phyloP scores from a whole-genome alignment of 2,888 invertebrate species.

The Galerucella nymphaeae region DNA sequence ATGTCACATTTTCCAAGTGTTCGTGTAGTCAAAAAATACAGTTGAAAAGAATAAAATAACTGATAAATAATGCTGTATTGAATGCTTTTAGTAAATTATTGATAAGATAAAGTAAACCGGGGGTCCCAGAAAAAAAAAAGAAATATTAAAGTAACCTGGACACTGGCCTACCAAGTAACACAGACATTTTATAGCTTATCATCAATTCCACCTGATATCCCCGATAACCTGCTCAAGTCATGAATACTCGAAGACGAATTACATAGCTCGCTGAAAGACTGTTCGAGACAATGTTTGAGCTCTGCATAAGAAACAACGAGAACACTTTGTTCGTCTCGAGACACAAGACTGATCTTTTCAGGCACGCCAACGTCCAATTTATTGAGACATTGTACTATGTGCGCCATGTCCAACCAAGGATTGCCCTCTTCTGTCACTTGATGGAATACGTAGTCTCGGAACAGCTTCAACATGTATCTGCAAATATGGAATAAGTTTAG shows the following conservation, averaged over 20 bases:
- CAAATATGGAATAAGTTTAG: conserved; percentile 12
- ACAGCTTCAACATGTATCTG: conserved; percentile 93
- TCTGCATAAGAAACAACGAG: conserved; percentile 96
- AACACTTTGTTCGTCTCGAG: conserved; percentile 95
- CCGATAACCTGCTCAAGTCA: conserved; percentile 16
- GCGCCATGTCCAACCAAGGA: conserved; percentile 97
- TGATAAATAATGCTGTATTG: too few relatives aligned
- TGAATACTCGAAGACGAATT: conserved; percentile 31
- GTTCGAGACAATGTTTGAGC: conserved; percentile 93
- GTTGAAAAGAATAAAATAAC: too few relatives aligned
- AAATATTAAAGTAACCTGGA: conserved; percentile 14
- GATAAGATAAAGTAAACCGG: too few relatives aligned
- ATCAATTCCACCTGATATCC: conserved; percentile 33
- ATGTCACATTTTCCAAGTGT: too few relatives aligned
- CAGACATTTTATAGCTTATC: conserved; percentile 49
- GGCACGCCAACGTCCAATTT: conserved; percentile 87
- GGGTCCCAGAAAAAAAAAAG: too few relatives aligned
- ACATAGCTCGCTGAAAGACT: conserved; percentile 84
- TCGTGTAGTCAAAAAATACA: too few relatives aligned
- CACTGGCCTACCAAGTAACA: conserved; percentile 38
- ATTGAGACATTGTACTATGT: conserved; percentile 93
- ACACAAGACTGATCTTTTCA: conserved; percentile 93
- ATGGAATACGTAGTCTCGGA: conserved; percentile 97
- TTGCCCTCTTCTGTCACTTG: conserved; percentile 91
- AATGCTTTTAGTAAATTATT: too few relatives aligned